Conservation (phyloP, 2,888 invertebrate genomes). For the Pristionchus exspectatus region DNA sequence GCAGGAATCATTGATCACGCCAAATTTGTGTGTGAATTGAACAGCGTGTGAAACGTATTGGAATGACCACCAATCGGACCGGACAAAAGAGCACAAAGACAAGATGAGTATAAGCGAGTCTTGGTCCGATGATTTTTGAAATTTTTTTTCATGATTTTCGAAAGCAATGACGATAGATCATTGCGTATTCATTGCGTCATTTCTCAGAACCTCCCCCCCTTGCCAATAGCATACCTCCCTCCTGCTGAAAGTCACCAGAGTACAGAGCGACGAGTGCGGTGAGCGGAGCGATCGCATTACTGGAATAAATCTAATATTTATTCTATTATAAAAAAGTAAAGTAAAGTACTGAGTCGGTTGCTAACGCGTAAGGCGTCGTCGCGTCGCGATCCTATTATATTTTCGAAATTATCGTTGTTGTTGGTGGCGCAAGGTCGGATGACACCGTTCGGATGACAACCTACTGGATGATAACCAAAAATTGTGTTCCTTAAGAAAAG, state of each 20-base stretch:
- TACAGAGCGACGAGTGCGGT: constrained; percentile 95
- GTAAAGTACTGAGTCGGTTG: no score
- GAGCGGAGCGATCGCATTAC: constrained; percentile 97
- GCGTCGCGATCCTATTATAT: no score
- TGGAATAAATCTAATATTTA: constrained; percentile 56
- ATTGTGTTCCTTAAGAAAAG: neutral
- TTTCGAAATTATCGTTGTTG: neutral
- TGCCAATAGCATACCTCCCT: constrained; percentile 81
- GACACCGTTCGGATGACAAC: neutral
- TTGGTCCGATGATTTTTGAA: no score
- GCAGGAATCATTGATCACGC: neutral
- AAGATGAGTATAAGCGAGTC: neutral
- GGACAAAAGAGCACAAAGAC: neutral
- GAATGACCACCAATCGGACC: neutral
- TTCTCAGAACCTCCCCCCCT: neutral
- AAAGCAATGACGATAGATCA: no score
- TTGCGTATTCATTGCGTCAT: neutral
- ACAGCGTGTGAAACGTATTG: neutral
- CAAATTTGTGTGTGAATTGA: neutral
- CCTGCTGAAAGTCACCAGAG: constrained; percentile 86
- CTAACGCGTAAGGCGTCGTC: no score
- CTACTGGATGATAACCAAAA: neutral
- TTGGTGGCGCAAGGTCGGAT: neutral
- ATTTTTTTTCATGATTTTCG: no score
- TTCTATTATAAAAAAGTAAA: no score